These are phyloP conservation scores for Caenorhabditis brenneri DNA, from an alignment of 1,140 invertebrate species.

Conservation along the genomic window DNA sequence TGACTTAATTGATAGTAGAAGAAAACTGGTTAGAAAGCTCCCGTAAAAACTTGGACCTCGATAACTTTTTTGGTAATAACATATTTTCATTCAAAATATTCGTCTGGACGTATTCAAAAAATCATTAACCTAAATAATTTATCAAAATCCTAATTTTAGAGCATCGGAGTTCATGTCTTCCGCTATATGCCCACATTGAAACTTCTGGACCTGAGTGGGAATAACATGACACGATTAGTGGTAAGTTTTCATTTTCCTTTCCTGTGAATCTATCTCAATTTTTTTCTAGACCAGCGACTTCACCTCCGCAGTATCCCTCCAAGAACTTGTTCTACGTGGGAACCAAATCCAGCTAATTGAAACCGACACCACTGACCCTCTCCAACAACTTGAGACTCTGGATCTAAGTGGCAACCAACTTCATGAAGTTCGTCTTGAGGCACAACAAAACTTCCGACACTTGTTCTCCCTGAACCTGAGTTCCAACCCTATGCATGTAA, in stretches of 20 bases:
- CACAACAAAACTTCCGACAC: slow-evolving; percentile 16
- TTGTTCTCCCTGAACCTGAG: slow-evolving; percentile 7
- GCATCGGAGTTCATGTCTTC: slow-evolving; percentile 9
- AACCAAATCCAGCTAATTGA: slow-evolving; percentile 2
- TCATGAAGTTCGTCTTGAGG: not conserved
- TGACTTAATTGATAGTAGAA: too few relatives aligned
- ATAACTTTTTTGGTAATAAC: too few relatives aligned
- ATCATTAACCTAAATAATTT: too few relatives aligned
- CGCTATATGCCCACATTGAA: slow-evolving; percentile 23
- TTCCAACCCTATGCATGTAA: not conserved
- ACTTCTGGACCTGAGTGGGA: not conserved
- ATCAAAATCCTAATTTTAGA: too few relatives aligned
- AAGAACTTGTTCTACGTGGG: not conserved
- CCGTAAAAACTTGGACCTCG: too few relatives aligned
- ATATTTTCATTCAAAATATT: too few relatives aligned
- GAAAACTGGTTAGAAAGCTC: too few relatives aligned
- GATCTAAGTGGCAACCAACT: not conserved
- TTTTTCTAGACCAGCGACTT: slow-evolving; percentile 26
- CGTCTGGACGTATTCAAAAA: too few relatives aligned
- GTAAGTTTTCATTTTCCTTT: not conserved
- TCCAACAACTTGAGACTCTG: not conserved
- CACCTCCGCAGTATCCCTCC: not conserved
- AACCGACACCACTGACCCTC: not conserved
- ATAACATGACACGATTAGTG: slow-evolving; percentile 15
- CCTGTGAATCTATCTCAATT: not conserved